These are phyloP conservation scores for Trissolcus japonicus DNA, from an alignment of 2,888 invertebrate genomes.

Conservation along the genomic window DNA sequence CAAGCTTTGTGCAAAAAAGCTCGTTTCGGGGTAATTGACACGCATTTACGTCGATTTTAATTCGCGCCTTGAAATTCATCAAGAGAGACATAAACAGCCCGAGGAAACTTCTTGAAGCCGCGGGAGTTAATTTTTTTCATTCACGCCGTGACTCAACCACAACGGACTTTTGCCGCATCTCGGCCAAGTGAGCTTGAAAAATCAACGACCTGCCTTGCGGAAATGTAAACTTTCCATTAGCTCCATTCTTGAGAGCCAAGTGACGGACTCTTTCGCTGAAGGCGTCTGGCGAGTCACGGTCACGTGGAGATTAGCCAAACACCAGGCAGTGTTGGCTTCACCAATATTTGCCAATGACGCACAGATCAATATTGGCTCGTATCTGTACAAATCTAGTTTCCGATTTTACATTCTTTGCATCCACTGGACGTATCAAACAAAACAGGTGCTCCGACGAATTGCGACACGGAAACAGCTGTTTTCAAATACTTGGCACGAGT, in stretches of 20 bases:
- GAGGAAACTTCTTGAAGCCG: conserved; percentile 17
- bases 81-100: conserved; percentile 32
- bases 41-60: conserved; percentile 15
- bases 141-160: conserved; percentile 29
- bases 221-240: conserved; percentile 50
- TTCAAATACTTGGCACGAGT: background rate
- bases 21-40: background rate
- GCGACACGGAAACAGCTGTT: conserved; percentile 9
- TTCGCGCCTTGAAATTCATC: conserved; percentile 19
- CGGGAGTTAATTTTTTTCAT: conserved; percentile 31
- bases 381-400: conserved; percentile 48
- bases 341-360: conserved; percentile 56
- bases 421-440: background rate
- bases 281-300: conserved; percentile 26
- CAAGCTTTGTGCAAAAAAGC: background rate
- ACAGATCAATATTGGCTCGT: conserved; percentile 58
- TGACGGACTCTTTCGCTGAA: conserved; percentile 20
- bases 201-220: conserved; percentile 44
- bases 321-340: conserved; percentile 45
- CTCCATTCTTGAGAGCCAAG: conserved; percentile 29
- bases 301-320: conserved; percentile 48
- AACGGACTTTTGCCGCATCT: conserved; percentile 39
- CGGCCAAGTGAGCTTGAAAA: conserved; percentile 47
- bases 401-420: conserved; percentile 26
- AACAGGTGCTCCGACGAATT: background rate